Conservation (phyloP, 2,797 vertebrate genomes). For the Chelon labrosus region DNA sequence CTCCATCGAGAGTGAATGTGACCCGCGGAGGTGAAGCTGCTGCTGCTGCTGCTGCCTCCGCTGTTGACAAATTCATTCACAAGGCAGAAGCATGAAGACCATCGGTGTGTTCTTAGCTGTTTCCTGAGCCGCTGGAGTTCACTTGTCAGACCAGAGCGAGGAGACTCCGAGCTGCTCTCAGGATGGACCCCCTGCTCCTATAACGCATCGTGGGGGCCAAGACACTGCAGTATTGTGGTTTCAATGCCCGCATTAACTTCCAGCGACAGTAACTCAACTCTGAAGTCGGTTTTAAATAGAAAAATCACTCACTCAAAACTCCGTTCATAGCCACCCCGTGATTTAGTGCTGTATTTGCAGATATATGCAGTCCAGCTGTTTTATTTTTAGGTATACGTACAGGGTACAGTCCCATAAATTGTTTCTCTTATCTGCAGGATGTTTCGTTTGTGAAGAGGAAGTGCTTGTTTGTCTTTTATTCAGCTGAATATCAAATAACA, state of each 20-base stretch:
- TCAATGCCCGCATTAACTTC: not conserved
- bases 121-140: constrained; percentile 66
- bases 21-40: constrained; percentile 33
- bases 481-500: too few relatives aligned
- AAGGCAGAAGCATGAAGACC: constrained; percentile 24
- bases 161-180: constrained; percentile 10
- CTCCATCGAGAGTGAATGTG: constrained; percentile 1
- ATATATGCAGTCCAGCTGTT: too few relatives aligned
- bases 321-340: too few relatives aligned
- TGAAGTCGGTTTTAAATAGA: too few relatives aligned
- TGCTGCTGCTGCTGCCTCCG: constrained; percentile 5
- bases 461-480: too few relatives aligned
- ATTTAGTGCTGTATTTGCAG: too few relatives aligned
- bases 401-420: too few relatives aligned
- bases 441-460: too few relatives aligned
- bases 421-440: too few relatives aligned
- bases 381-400: too few relatives aligned
- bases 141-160: constrained; percentile 7
- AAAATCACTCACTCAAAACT: too few relatives aligned
- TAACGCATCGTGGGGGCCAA: not conserved
- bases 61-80: constrained; percentile 50
- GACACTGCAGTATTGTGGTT: not conserved
- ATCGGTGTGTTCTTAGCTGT: constrained; percentile 72
- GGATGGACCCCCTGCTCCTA: not conserved
- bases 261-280: too few relatives aligned